Evolutionary conservation across 2,888 invertebrate genomes (phyloP), one percentile per base, ranked within the genome.

Genomic region (Meliscaeva auricollis): DNA sequence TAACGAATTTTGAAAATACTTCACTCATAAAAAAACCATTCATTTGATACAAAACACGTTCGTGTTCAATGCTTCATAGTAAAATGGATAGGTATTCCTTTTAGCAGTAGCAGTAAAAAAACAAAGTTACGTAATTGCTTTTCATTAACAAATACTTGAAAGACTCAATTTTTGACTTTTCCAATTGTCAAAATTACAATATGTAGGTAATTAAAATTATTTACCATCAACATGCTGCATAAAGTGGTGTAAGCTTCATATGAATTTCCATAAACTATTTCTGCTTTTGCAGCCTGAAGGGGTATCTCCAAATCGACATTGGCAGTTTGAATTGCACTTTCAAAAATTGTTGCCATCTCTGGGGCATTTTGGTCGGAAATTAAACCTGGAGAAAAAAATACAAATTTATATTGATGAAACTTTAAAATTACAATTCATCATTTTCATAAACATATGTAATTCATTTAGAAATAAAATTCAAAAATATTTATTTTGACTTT

Each of bases 181-280:
- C 3, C 35, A 35, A n/a, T n/a, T n/a, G n/a, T n/a, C n/a, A n/a
- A n/a, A n/a, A n/a, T n/a, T n/a, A n/a, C n/a, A n/a, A n/a, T n/a
- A n/a, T n/a, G n/a, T n/a, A n/a, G n/a, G n/a, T n/a, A n/a, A n/a
- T n/a, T n/a, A n/a, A n/a, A n/a, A n/a, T n/a, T n/a, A n/a, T n/a
- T 35, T 68, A 94, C 94, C 92, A 93, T 93, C 88, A 94, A 91
- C 82, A 94, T 90, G 20, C 91, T 89, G 88, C 94, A 94, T 68
- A 94, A 90, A 15, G 93, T 93, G 62, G 89, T 90, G 88, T 94
- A 93, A 20, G 93, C 93, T 88, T 93, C 93, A 79, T 93, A 90
- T 9, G 94, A 91, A 89, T 94, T 94, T 9, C 93, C 94, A 48
- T 93, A 93, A 26, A 93, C 89, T 3, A 93, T 93, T 88, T 92